Base-by-base conservation (phyloP, 2,888 invertebrate genomes). In the Agriopis leucophaearia region DNA sequence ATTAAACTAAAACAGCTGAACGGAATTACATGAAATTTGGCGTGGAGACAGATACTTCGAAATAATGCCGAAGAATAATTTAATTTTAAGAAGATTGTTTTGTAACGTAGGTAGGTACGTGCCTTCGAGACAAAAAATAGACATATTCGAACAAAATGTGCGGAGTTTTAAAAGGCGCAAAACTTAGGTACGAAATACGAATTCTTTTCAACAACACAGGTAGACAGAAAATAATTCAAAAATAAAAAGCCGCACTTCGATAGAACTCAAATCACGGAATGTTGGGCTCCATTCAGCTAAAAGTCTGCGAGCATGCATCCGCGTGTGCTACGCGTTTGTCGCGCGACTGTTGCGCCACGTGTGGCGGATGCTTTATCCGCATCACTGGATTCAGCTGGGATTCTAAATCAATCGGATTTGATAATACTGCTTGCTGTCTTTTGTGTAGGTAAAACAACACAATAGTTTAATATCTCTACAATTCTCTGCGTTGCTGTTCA, bases 221-320 rank as follows among this genome's bases (percentile, higher is more conserved):
- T 67, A 71, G 67, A 71, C 69, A 69, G 50, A 72, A 69, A 72
- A 75, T 45, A 66, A 68, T 44, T 45, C 38, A 66, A 73, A 72
- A 65, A 65, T 42, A 63, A 61, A 69, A 64, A 45, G 15, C 56
- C 58, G n/a, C 57, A 68, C 66, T 42, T 61, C 70, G 67, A 71
- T 70, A 69, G 67, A 69, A 73, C 65, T 66, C 61, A 68, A 73
- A 69, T 55, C 67, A 59, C 57, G 68, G 62, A 71, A 71, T 72
- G 71, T 64, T 64, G 47, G 48, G 64, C 58, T 66, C 48, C 69
- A 73, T 70, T 73, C 73, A 51, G 62, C 70, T 69, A 59, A 66
- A 62, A 69, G 62, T 62, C 44, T 52, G 36, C 36, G 36, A 52
- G 52, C 50, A 35, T 13, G 47, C 16, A 47, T 16, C 16, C 47